phyloP scores from a whole-genome alignment of 2,888 invertebrate species.

The Yponomeuta evonymella region DNA sequence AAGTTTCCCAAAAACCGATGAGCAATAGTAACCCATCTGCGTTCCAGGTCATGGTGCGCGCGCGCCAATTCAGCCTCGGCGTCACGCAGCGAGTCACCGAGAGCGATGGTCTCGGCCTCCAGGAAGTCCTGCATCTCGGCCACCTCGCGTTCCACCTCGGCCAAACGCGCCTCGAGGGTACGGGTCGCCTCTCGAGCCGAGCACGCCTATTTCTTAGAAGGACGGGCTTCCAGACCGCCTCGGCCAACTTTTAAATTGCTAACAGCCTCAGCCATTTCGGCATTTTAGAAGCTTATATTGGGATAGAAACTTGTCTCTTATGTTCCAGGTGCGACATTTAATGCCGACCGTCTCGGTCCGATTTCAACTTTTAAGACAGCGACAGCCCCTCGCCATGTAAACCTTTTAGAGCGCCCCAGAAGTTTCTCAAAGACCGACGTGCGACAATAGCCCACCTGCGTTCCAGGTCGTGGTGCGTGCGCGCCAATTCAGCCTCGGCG shows the following conservation, averaged over 20 bases:
- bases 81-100: constrained; percentile 87
- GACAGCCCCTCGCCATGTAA: too few species aligned
- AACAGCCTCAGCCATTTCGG: too few species aligned
- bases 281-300: too few species aligned
- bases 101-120: constrained; percentile 88
- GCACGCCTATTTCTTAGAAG: constrained; percentile 63
- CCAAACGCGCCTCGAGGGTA: constrained; percentile 82
- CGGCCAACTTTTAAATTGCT: too few species aligned
- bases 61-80: constrained; percentile 79
- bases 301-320: too few species aligned
- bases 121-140: constrained; percentile 91
- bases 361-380: too few species aligned
- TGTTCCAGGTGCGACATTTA: too few species aligned
- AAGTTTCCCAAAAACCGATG: constrained; percentile 20
- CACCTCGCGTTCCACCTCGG: constrained; percentile 87
- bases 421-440: constrained; percentile 20
- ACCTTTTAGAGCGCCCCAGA: too few species aligned
- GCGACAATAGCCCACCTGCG: constrained; percentile 38
- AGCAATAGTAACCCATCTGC: constrained; percentile 36
- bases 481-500: constrained; percentile 79
- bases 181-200: constrained; percentile 81
- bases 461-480: constrained; percentile 53
- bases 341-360: too few species aligned
- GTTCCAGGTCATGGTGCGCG: constrained; percentile 52
- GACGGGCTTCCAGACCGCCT: too few species aligned